These are phyloP conservation scores for Propithecus perrieri DNA, from an alignment of 2,797 vertebrate species.

Conservation along the genomic window DNA sequence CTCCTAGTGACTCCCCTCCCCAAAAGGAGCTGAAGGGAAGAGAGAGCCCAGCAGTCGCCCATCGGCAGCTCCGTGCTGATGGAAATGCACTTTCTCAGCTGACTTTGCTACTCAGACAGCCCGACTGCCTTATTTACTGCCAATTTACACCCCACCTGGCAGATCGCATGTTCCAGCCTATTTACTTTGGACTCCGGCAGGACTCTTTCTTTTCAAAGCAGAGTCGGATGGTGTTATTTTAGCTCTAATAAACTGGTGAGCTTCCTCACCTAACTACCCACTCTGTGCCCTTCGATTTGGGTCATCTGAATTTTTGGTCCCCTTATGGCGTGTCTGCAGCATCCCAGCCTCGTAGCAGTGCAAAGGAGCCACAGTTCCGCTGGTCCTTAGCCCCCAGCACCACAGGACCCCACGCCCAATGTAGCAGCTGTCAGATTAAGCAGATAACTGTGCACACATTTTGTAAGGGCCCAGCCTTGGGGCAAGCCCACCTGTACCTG, in stretches of 20 bases:
- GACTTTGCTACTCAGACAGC: background rate
- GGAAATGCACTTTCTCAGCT: background rate
- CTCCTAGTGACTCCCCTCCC: background rate
- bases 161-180: constrained; percentile 20
- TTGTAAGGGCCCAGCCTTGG: background rate
- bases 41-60: background rate
- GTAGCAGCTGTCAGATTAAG: background rate
- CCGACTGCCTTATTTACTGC: background rate
- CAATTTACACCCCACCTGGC: background rate
- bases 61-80: rapidly evolving
- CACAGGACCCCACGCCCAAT: background rate
- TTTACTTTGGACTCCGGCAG: background rate
- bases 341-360: background rate
- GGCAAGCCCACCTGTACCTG: background rate
- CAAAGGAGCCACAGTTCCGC: background rate
- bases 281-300: background rate
- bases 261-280: background rate
- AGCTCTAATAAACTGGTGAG: background rate
- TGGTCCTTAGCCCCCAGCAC: background rate
- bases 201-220: constrained; percentile 39
- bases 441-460: background rate
- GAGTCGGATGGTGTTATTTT: background rate
- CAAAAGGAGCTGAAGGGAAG: background rate
- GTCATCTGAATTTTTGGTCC: background rate
- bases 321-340: background rate